Conservation (phyloP, 2,113 vertebrate genomes). For the Perccottus glenii region DNA sequence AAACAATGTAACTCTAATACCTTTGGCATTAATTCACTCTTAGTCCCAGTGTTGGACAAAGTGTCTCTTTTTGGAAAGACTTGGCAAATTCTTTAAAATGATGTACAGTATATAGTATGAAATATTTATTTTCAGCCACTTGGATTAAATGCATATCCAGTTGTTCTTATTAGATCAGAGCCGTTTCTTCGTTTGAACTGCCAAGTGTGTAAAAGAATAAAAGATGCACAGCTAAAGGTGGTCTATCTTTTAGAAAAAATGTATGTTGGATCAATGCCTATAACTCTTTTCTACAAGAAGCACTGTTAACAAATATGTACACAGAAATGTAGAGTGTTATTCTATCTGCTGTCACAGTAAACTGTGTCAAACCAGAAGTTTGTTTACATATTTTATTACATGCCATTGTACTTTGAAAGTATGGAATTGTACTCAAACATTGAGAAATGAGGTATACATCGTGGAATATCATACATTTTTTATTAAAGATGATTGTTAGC, state of each 20-base stretch:
- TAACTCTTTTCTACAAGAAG: slow-evolving; percentile 79
- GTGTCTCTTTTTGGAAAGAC: slow-evolving; percentile 78
- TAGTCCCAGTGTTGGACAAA: slow-evolving; percentile 76
- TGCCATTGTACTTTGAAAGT: slow-evolving; percentile 94
- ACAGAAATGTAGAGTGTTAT: slow-evolving; percentile 92
- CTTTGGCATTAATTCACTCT: slow-evolving; percentile 84
- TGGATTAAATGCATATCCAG: slow-evolving; percentile 13
- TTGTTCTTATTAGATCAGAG: slow-evolving; percentile 14
- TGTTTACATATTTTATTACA: slow-evolving; percentile 99
- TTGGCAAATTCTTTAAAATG: slow-evolving; percentile 43
- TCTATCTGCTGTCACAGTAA: slow-evolving; percentile 95
- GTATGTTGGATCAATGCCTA: slow-evolving; percentile 77
- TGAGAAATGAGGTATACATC: not conserved
- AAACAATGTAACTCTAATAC: slow-evolving; percentile 48
- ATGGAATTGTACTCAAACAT: slow-evolving; percentile 82
- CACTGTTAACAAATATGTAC: slow-evolving; percentile 91
- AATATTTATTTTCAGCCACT: slow-evolving; percentile 15
- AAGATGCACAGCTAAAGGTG: slow-evolving; percentile 69
- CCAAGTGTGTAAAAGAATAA: slow-evolving; percentile 32
- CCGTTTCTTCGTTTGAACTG: slow-evolving; percentile 13
- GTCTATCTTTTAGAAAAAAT: slow-evolving; percentile 74
- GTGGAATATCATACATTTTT: slow-evolving; percentile 2
- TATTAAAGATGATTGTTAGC: slow-evolving; percentile 11
- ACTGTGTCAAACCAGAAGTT: slow-evolving; percentile 90
- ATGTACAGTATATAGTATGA: slow-evolving; percentile 15